Conservation (phyloP, 2,888 invertebrate genomes). For the Lottia gigantea region DNA sequence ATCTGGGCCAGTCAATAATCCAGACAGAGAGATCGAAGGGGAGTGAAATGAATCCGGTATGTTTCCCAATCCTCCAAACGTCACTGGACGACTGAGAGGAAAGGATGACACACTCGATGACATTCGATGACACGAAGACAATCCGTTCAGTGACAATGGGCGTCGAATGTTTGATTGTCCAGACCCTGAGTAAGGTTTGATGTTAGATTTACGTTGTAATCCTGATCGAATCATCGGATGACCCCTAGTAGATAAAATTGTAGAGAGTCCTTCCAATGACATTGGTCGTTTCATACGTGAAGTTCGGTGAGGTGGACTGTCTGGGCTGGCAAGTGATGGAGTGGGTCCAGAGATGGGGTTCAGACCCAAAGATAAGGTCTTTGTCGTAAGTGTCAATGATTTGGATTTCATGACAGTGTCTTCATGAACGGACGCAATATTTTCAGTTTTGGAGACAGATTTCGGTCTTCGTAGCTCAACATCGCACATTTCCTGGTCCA, state of each 20-base stretch:
- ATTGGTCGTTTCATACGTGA: slow-evolving; percentile 4
- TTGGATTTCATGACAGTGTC: neutral
- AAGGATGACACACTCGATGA: slow-evolving; percentile 22
- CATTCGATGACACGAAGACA: slow-evolving; percentile 23
- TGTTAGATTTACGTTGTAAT: slow-evolving; percentile 5
- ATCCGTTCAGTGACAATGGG: neutral
- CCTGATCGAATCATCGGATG: neutral
- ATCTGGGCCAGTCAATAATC: neutral
- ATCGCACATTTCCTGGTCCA: neutral
- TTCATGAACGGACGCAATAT: neutral
- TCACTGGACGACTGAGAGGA: slow-evolving; percentile 22
- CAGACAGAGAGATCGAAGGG: neutral
- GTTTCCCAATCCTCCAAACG: neutral
- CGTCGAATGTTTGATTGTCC: slow-evolving; percentile 4
- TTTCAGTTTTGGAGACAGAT: slow-evolving; percentile 6
- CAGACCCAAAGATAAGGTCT: neutral
- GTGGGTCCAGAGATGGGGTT: neutral
- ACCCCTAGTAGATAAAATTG: neutral
- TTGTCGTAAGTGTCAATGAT: neutral
- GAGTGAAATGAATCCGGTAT: neutral
- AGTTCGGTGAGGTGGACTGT: neutral
- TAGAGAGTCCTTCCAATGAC: slow-evolving; percentile 2
- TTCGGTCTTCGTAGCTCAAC: neutral
- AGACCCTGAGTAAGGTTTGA: neutral
- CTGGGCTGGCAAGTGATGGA: neutral